These are phyloP conservation scores for Tricholauxania praeusta DNA, from an alignment of 2,888 invertebrate genomes.

Conservation along the genomic window DNA sequence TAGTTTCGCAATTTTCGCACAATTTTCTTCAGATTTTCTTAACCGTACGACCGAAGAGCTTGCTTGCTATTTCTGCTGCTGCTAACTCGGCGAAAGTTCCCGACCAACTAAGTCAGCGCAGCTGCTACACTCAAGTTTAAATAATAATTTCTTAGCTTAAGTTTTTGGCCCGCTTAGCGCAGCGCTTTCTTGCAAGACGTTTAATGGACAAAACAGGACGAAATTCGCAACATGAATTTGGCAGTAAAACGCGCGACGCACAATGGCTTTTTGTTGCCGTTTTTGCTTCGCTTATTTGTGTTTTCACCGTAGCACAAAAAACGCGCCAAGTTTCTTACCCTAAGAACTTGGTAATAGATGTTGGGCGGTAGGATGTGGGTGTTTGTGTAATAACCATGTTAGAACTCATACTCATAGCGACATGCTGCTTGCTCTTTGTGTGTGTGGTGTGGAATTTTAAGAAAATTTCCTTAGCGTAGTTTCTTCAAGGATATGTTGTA, in stretches of 20 bases:
- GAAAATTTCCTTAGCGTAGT: no score
- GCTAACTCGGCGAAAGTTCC: conserved; percentile 62
- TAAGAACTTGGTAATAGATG: no score
- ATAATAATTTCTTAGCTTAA: conserved; percentile 61
- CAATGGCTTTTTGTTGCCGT: neutral
- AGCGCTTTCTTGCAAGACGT: conserved; percentile 28
- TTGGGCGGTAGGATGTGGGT: no score
- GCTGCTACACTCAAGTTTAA: conserved; percentile 63
- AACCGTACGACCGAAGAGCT: neutral
- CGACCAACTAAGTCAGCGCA: conserved; percentile 65
- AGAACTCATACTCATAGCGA: no score
- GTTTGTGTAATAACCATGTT: no score
- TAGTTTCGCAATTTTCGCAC: neutral
- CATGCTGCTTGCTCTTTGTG: no score
- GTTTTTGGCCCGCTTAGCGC: conserved; percentile 38
- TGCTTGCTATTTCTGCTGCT: conserved; percentile 27
- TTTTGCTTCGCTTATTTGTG: neutral
- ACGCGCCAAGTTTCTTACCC: no score
- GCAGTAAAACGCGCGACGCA: no score
- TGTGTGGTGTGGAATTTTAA: no score
- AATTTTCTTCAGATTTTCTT: neutral
- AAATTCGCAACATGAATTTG: neutral
- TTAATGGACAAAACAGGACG: conserved; percentile 48
- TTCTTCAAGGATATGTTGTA: no score
- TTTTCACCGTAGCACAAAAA: neutral